phyloP scores from a whole-genome alignment of 2,797 vertebrate species.

The Anas bahamensis region DNA sequence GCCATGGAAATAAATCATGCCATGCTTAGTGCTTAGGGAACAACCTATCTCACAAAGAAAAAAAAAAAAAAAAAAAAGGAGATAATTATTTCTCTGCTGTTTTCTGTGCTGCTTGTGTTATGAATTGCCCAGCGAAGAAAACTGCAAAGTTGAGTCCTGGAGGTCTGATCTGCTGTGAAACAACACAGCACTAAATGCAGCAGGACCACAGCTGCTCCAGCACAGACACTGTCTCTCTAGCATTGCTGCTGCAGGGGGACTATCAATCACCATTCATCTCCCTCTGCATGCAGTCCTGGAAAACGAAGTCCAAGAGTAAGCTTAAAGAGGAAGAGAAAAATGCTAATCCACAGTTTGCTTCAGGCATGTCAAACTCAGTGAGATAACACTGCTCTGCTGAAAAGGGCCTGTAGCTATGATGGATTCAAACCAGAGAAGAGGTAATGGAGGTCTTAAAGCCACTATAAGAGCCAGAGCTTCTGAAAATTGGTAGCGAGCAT shows the following conservation, averaged over 20 bases:
- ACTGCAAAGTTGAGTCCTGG: not conserved
- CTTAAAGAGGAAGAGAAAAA: not conserved
- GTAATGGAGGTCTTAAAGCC: not conserved
- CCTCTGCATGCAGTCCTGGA: not conserved
- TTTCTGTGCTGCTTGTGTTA: not conserved
- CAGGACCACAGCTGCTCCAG: not conserved
- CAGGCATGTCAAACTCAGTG: not conserved
- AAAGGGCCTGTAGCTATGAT: not conserved
- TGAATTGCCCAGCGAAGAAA: accelerated
- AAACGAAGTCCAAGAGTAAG: not conserved
- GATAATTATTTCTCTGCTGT: not conserved
- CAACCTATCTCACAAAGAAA: not conserved
- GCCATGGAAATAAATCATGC: not conserved
- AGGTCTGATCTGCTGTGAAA: not conserved
- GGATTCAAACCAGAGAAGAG: not conserved
- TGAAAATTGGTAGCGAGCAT: not conserved
- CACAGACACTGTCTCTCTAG: not conserved
- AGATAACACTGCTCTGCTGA: not conserved
- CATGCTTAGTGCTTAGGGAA: not conserved
- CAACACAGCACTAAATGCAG: not conserved
- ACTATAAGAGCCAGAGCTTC: not conserved
- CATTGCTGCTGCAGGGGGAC: not conserved
- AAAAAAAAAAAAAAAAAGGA: not conserved
- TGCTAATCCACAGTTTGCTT: not conserved
- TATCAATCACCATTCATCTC: not conserved